Base-by-base conservation (phyloP, 2,888 invertebrate species). In the Leptopilina myrica region DNA sequence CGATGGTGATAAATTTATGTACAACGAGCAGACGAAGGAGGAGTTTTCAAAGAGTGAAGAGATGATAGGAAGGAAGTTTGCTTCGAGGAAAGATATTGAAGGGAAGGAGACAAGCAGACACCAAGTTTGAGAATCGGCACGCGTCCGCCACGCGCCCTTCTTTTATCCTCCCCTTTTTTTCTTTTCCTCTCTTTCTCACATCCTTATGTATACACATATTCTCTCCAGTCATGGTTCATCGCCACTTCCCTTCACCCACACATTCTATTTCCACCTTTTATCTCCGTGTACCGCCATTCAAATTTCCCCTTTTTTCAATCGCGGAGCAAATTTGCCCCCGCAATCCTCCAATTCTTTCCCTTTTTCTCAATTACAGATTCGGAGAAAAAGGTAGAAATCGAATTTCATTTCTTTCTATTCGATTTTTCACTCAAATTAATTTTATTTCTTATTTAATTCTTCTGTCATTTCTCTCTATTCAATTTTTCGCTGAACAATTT, bases 141-240 rank as follows among this genome's bases (percentile, higher is more conserved):
- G 91, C 91, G 91, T 88, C 90, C 88, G 89, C 86, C 91, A 90
- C 91, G 91, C 90, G 91, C 87, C 88, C 87, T 87, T 86, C 82
- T 84, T 56, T 33, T 86, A 79, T 85, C 49, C 73, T 66, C 66
- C 79, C 78, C 53, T 77, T 76, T 53, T 40, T 75, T 49, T 49
- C 20, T 14, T 56, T 20, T 59, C 79, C 73, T 26, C 62, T 77
- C 53, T 64, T 64, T 26, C 53, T 78, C 75, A 40, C 79, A 65
- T 76, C 80, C 81, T 80, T 33, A 33, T 33, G 33, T 33, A 20
- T 20, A 33, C 33, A 33, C 5, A 43, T 81, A 83, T 81, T 78
- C 77, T 53, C 79, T 80, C 79, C 76, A 79, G 81, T 76, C 80
- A 80, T 80, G 79, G 80, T 64, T 78, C 80, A 81, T 81, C 81